Conservation (phyloP, 1,140 invertebrate genomes). For the Drosophila ficusphila region DNA sequence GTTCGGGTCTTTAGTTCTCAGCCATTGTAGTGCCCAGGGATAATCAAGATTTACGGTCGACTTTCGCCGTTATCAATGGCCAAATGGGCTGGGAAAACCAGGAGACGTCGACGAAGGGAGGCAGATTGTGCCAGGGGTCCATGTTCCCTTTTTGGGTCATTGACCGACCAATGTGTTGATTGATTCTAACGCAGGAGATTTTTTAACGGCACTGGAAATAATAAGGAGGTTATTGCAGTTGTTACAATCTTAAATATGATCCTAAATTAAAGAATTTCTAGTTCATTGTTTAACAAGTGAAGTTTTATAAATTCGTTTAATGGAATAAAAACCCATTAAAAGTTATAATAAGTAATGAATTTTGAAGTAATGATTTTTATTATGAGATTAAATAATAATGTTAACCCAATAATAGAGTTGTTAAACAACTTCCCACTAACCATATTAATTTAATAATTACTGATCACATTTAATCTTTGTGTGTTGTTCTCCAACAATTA, state of each 20-base stretch:
- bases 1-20: constrained; percentile 12
- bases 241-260: no score
- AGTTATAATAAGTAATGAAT: no score
- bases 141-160: constrained; percentile 30
- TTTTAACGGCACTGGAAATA: neutral
- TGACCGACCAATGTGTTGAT: constrained; percentile 42
- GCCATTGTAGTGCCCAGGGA: constrained; percentile 40
- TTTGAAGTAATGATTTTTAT: no score
- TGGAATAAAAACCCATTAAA: no score
- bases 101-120: constrained; percentile 1
- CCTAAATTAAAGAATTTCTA: no score
- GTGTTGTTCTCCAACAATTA: neutral
- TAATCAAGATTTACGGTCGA: constrained; percentile 46
- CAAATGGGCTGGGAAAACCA: constrained; percentile 7
- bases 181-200: constrained; percentile 17
- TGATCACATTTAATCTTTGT: neutral
- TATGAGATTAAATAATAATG: no score
- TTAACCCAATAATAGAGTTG: no score
- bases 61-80: constrained; percentile 25
- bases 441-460: neutral
- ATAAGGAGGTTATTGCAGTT: no score
- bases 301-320: neutral
- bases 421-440: no score
- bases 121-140: constrained; percentile 12
- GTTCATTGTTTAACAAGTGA: no score